These are phyloP conservation scores for Otis tarda DNA, from an alignment of 2,113 vertebrate species.

Conservation along the genomic window DNA sequence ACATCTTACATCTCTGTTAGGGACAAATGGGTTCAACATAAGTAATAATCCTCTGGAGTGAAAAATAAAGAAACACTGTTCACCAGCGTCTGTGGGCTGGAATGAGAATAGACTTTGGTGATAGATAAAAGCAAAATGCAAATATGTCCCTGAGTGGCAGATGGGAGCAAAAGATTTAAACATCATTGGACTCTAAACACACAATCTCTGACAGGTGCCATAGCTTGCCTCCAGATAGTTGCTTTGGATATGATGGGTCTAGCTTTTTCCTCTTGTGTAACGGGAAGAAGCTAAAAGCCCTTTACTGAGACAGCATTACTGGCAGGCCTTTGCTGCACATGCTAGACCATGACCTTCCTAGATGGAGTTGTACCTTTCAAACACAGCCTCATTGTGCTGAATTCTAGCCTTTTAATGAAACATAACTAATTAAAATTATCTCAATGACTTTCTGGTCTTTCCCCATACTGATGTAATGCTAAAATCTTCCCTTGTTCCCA, in stretches of 20 bases:
- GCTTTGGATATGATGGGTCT: background rate
- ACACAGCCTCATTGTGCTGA: background rate
- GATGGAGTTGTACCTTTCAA: background rate
- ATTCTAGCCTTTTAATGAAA: background rate
- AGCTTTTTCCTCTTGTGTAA: background rate
- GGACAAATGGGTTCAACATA: conserved; percentile 32
- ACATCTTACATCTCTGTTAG: conserved; percentile 35
- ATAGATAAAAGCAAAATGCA: conserved; percentile 2
- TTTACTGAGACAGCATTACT: background rate
- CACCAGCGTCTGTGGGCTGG: background rate
- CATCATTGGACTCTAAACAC: background rate
- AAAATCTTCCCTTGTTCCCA: background rate
- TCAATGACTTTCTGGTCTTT: background rate
- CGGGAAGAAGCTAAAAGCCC: background rate
- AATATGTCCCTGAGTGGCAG: background rate
- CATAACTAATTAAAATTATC: background rate
- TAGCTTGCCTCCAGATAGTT: background rate
- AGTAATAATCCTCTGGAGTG: conserved; percentile 33
- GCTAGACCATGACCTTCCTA: background rate
- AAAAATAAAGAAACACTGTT: background rate
- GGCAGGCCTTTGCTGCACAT: background rate
- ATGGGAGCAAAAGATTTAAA: background rate
- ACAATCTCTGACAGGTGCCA: background rate
- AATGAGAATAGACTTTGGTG: background rate
- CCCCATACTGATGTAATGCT: background rate